Conservation (phyloP, 2,113 vertebrate genomes). For the Eubucco bourcierii region DNA sequence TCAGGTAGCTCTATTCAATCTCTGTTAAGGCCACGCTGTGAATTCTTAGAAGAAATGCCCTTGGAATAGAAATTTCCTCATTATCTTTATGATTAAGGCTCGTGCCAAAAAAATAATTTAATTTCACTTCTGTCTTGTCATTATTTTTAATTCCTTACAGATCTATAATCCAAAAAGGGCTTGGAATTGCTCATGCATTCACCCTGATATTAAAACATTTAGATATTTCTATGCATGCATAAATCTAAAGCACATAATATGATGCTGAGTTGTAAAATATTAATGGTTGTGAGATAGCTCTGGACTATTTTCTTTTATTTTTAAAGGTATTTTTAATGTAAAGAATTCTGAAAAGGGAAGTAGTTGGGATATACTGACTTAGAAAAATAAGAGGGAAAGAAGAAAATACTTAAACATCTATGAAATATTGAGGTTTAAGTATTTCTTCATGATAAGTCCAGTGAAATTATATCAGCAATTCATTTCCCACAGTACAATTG, state of each 20-base stretch:
- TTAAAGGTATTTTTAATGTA: neutral
- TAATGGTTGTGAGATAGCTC: neutral
- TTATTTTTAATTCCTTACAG: conserved; percentile 26
- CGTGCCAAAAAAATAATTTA: conserved; percentile 35
- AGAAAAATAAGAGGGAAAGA: neutral
- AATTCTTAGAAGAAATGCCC: neutral
- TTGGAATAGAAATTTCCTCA: conserved; percentile 59
- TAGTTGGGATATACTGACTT: neutral
- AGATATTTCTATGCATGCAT: neutral
- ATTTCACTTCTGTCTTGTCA: neutral
- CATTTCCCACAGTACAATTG: neutral
- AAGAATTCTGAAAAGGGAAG: neutral
- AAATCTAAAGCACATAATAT: neutral
- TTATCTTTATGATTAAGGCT: conserved; percentile 39
- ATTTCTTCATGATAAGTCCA: neutral
- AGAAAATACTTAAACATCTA: neutral
- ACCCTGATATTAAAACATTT: neutral
- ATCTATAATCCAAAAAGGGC: neutral
- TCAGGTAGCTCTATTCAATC: conserved; percentile 6
- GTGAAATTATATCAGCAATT: neutral
- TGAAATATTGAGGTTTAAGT: neutral
- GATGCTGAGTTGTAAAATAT: neutral
- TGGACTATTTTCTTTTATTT: neutral
- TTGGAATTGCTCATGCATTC: neutral
- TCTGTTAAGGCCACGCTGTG: neutral